These are phyloP conservation scores for Clarias laeviceps DNA, from an alignment of 2,797 vertebrate genomes.

Conservation along the genomic window DNA sequence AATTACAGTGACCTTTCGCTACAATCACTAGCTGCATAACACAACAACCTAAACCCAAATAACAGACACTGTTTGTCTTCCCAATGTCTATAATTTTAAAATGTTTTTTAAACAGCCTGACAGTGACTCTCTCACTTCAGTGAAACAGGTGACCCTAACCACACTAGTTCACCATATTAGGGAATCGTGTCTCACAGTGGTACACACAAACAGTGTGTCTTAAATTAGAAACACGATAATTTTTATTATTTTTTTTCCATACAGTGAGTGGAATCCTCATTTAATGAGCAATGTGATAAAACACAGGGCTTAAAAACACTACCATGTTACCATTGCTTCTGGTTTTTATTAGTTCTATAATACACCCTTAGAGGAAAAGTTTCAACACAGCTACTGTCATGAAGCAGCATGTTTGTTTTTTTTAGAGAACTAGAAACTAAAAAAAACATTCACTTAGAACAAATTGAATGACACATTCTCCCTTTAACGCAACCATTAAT, in stretches of 20 bases:
- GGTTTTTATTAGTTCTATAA: neutral
- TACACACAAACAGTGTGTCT: conserved; percentile 26
- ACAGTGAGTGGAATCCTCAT: neutral
- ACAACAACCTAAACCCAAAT: neutral
- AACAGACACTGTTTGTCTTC: conserved; percentile 39
- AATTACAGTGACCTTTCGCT: neutral
- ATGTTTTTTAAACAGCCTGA: conserved; percentile 24
- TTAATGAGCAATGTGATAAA: neutral
- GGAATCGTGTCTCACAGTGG: conserved; percentile 31
- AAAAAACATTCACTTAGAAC: neutral
- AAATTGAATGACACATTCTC: neutral
- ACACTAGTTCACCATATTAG: conserved; percentile 51
- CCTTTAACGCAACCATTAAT: too few species aligned
- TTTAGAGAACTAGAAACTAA: neutral
- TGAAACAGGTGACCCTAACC: conserved; percentile 18
- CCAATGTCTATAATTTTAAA: conserved; percentile 36
- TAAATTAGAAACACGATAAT: neutral
- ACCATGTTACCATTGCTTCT: neutral
- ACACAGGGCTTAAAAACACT: neutral
- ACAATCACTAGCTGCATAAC: neutral
- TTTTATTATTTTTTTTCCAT: neutral
- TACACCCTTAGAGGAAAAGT: neutral
- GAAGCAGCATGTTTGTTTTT: neutral
- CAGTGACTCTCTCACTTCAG: conserved; percentile 16
- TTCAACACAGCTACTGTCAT: neutral